phyloP scores from a whole-genome alignment of 2,888 invertebrate species.

The Mythimna albipuncta region DNA sequence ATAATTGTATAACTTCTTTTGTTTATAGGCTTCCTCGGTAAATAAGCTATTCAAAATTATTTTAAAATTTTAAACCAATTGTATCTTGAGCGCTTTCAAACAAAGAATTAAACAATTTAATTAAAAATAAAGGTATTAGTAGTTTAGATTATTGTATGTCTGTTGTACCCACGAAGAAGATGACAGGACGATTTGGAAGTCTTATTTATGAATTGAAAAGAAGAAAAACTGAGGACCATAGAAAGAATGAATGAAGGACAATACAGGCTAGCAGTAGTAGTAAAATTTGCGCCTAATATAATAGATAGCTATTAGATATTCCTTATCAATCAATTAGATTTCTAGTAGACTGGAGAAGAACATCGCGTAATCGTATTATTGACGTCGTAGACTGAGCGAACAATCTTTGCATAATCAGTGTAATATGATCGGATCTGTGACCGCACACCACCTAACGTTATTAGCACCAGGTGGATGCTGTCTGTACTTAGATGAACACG shows the following conservation, averaged over 20 bases:
- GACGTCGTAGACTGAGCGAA: constrained; percentile 2
- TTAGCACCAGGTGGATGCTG: constrained; percentile 6
- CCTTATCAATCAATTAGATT: neutral
- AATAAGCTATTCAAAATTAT: too few species aligned
- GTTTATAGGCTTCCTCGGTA: too few species aligned
- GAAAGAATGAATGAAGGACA: neutral
- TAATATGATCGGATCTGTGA: constrained; percentile 17
- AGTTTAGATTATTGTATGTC: too few species aligned
- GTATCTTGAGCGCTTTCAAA: too few species aligned
- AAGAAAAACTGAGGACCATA: neutral
- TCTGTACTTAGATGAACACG: neutral
- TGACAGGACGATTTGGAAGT: neutral
- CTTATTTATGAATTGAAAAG: neutral
- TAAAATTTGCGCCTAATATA: neutral
- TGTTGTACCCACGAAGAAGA: neutral
- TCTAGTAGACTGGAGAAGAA: neutral
- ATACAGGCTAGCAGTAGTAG: neutral
- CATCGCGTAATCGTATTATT: constrained; percentile 6
- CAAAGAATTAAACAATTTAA: too few species aligned
- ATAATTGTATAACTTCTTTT: too few species aligned
- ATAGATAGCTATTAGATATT: neutral
- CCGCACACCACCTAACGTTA: neutral
- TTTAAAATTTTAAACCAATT: too few species aligned
- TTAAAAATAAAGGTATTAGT: too few species aligned
- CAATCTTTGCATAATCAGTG: constrained; percentile 1